Evolutionary conservation across 2,888 invertebrate genomes (phyloP), one percentile per base, ranked within the genome.

Genomic region (Aproaerema taeniolella): DNA sequence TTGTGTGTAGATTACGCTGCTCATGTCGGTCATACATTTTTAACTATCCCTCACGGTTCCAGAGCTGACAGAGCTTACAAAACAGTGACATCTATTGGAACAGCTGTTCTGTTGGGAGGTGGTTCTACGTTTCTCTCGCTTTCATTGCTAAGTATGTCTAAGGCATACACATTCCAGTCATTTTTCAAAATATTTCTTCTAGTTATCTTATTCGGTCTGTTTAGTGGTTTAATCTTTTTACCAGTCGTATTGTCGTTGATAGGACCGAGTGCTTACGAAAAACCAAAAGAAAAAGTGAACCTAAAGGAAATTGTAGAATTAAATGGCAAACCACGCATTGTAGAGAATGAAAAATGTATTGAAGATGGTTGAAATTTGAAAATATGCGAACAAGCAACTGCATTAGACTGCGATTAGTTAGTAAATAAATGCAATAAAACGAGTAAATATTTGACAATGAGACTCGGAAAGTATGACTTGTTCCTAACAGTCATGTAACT

Each of bases 1-100:
- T 80, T 95, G 36, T 94, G 94, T 58, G 93, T 95, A 0, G 95
- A 95, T 72, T 95, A 94, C 56, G 93, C 95, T 0, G 92, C 93
- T 2, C 94, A 94, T 61, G 91, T 94, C 4, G 93, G 93, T 0
- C 94, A 95, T 61, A 92, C 93, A 2, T 95, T 95, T 68, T 87
- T 95, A 54, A 91, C 92, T 1, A 74, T 88, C 11, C 72, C 80
- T 11, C 77, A 87, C 29, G 88, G 89, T 0, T 65, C 81, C 17
- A 81, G 81, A 30, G 77, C 88, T n/a, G 87, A 89, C 10, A 80
- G 93, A 47, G 87, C 90, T 0, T 69, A 90, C 29, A 86, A 88
- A 52, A 91, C 94, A 0, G 89, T 95, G 1, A 88, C 89, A 0
- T 89, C 91, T 33, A 94, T 94, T 41, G 94, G 94, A 5, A 88